phyloP scores from a whole-genome alignment of 2,888 invertebrate genomes.

The Polyploca ridens region DNA sequence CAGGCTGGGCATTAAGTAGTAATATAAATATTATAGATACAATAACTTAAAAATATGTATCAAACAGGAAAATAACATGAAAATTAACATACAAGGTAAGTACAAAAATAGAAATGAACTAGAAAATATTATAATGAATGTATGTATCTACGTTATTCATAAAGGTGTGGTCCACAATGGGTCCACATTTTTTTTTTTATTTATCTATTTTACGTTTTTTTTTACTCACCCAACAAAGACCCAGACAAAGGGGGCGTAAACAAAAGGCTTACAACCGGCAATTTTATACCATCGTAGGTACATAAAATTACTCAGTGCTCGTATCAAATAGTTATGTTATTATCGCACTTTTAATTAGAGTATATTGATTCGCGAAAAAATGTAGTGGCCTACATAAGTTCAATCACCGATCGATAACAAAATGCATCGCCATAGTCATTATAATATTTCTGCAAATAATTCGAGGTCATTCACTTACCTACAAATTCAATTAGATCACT shows the following conservation, averaged over 20 bases:
- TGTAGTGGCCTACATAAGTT: constrained; percentile 2
- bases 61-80: no score
- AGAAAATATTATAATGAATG: no score
- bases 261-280: neutral
- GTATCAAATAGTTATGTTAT: neutral
- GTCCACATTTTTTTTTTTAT: no score
- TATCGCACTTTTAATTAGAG: neutral
- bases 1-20: no score
- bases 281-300: neutral
- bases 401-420: neutral
- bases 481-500: neutral
- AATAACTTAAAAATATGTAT: no score
- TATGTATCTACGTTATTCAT: no score
- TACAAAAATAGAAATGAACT: no score
- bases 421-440: neutral
- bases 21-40: no score
- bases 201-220: neutral
- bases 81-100: no score
- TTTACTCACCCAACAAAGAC: neutral
- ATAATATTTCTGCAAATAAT: neutral
- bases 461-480: neutral
- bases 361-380: neutral
- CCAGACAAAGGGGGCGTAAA: neutral
- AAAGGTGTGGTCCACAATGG: no score
- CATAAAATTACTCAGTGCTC: no score